phyloP scores from a whole-genome alignment of 2,797 vertebrate genomes.

The Oryzias sinensis region DNA sequence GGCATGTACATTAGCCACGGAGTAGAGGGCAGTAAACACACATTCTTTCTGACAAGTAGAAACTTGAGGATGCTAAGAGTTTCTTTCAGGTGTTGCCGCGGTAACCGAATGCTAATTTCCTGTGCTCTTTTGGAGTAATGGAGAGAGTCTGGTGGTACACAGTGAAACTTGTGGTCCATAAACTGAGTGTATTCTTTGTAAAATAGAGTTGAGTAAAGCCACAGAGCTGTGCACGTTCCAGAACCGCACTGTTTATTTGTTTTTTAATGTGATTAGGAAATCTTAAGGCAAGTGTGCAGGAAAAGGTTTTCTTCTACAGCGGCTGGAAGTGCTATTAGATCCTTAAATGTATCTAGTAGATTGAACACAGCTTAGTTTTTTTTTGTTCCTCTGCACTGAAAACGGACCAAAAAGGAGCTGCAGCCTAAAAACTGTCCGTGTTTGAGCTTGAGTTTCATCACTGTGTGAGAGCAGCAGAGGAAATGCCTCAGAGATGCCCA shows the following conservation, averaged over 20 bases:
- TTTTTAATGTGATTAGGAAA: too few species aligned
- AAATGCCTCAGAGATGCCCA: slow-evolving; percentile 75
- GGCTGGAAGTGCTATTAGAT: too few species aligned
- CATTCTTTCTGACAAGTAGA: slow-evolving; percentile 20
- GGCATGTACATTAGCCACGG: slow-evolving; percentile 24
- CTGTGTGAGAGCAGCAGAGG: slow-evolving; percentile 64
- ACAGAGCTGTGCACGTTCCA: too few species aligned
- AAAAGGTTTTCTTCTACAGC: too few species aligned
- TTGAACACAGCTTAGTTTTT: too few species aligned
- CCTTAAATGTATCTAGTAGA: too few species aligned
- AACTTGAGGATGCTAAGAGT: slow-evolving; percentile 62
- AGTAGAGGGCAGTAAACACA: not conserved
- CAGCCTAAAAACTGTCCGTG: slow-evolving; percentile 3
- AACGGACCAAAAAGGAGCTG: too few species aligned
- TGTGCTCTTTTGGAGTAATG: slow-evolving; percentile 74
- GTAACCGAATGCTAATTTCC: slow-evolving; percentile 79
- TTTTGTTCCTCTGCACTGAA: too few species aligned
- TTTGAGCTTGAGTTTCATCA: slow-evolving; percentile 28
- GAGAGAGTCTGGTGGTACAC: slow-evolving; percentile 54
- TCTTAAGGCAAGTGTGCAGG: too few species aligned
- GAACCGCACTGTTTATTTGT: too few species aligned
- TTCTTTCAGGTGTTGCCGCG: slow-evolving; percentile 70
- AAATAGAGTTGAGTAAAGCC: not conserved
- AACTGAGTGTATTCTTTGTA: slow-evolving; percentile 6
- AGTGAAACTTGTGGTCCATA: slow-evolving; percentile 16